Conservation (phyloP, 2,113 vertebrate species). For the Psilopogon haemacephalus region DNA sequence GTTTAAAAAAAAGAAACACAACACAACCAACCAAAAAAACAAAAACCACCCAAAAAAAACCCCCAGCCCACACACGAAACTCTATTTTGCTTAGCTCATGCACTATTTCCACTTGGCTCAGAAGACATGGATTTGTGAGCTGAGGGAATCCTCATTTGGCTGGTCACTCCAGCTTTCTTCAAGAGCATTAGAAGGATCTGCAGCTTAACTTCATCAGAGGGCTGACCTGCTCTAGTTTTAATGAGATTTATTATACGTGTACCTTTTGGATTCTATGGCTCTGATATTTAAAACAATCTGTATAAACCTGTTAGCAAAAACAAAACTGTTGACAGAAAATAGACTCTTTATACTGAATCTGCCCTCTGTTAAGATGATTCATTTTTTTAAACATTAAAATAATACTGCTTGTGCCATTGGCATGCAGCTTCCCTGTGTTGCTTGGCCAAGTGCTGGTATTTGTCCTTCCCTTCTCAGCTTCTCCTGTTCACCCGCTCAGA, state of each 20-base stretch:
- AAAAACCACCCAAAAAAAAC: background rate
- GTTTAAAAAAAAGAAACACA: background rate
- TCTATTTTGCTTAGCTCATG: background rate
- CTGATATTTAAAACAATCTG: background rate
- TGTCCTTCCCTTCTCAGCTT: background rate
- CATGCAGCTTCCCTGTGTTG: background rate
- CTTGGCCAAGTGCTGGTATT: background rate
- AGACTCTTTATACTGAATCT: background rate
- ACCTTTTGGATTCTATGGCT: conserved; percentile 22
- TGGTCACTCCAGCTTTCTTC: conserved; percentile 25
- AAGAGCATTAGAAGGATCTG: conserved; percentile 56
- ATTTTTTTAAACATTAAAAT: background rate
- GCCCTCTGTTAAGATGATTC: background rate
- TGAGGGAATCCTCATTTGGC: conserved; percentile 45
- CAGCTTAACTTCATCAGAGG: conserved; percentile 41
- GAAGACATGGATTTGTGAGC: conserved; percentile 27
- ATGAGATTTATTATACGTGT: conserved; percentile 56
- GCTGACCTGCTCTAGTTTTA: conserved; percentile 52
- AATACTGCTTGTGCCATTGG: background rate
- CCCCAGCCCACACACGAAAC: background rate
- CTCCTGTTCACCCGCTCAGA: background rate
- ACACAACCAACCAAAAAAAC: background rate
- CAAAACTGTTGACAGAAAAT: background rate
- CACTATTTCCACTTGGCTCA: conserved; percentile 54
- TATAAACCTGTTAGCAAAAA: conserved; percentile 14